A percentile compares a stretch with the other conserved stretches of the same genome.
phyloP scores from a whole-genome alignment of 2,113 vertebrate species.

The Muntiacus reevesi region DNA sequence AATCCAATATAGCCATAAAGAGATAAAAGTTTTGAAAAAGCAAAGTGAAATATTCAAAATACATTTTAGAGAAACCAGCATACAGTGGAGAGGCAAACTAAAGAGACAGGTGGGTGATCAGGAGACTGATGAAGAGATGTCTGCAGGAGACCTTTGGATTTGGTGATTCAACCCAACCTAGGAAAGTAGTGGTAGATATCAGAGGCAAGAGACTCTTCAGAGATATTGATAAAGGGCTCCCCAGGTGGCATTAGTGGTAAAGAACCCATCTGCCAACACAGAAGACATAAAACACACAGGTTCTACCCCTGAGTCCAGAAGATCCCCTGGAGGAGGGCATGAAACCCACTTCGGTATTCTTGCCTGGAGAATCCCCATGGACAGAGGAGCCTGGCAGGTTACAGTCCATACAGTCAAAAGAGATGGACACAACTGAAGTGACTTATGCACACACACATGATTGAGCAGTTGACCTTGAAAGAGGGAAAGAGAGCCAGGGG shows the following conservation, averaged over 20 bases:
- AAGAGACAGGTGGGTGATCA: not conserved
- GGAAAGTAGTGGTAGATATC: accelerated
- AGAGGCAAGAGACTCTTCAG: not conserved
- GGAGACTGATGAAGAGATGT: not conserved
- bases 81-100: not conserved
- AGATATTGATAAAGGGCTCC: not conserved
- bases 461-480: not conserved
- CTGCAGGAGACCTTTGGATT: too few species aligned
- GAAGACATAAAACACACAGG: not conserved
- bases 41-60: not conserved
- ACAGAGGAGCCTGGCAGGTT: not conserved
- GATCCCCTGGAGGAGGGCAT: not conserved
- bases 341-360: not conserved
- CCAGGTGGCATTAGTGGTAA: not conserved
- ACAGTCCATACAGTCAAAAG: accelerated
- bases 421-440: not conserved
- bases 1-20: not conserved
- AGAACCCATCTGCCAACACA: not conserved
- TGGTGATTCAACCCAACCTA: not conserved
- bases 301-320: not conserved
- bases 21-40: not conserved
- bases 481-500: not conserved
- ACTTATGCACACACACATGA: not conserved
- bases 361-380: not conserved
- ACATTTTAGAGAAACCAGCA: not conserved